Percentiles rank a stretch among this genome's conserved stretches.
These are phyloP conservation scores for Lepidothrix coronata DNA, from an alignment of 2,113 vertebrate genomes.

Conservation along the genomic window DNA sequence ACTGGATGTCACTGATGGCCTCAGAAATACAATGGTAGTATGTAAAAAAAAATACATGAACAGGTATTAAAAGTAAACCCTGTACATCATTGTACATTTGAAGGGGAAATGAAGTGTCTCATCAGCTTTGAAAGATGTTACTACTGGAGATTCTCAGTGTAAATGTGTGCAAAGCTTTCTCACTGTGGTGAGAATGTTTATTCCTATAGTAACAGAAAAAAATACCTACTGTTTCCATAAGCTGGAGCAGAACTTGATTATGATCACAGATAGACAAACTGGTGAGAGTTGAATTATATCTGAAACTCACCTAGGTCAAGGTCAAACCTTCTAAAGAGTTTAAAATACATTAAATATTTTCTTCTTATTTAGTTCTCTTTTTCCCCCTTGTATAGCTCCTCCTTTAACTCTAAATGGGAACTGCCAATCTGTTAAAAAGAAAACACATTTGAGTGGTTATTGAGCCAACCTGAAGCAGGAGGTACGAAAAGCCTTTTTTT, in stretches of 20 bases:
- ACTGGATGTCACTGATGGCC: constrained; percentile 74
- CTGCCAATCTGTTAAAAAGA: neutral
- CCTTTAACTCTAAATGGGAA: neutral
- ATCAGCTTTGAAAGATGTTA: neutral
- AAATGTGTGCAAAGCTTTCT: neutral
- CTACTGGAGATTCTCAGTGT: neutral
- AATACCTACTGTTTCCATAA: neutral
- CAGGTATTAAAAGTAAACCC: neutral
- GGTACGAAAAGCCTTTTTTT: neutral
- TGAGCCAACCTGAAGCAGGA: neutral
- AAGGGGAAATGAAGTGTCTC: neutral
- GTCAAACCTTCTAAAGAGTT: neutral
- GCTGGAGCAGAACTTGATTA: neutral
- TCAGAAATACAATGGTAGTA: constrained; percentile 54
- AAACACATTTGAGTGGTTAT: neutral
- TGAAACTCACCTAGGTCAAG: neutral
- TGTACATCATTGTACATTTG: neutral
- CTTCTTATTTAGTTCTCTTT: neutral
- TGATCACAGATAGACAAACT: neutral
- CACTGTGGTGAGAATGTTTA: neutral
- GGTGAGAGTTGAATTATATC: neutral
- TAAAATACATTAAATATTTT: neutral
- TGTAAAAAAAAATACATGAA: neutral
- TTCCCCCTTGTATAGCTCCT: neutral
- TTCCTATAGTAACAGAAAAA: neutral